These are phyloP conservation scores for Eilema caniola DNA, from an alignment of 2,888 invertebrate genomes.

Conservation along the genomic window DNA sequence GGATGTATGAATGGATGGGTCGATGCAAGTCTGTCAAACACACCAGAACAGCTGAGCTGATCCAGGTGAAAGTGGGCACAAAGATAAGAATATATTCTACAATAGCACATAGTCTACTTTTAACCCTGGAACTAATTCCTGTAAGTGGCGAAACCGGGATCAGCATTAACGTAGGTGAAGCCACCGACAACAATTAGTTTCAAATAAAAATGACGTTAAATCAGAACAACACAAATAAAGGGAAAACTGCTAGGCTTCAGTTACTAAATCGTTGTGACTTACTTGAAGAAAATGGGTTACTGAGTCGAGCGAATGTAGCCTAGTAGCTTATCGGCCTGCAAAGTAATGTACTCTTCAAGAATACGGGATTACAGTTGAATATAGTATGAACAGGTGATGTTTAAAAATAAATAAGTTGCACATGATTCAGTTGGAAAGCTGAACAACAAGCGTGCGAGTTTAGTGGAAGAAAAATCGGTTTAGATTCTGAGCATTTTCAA, in stretches of 20 bases:
- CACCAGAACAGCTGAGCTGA: background rate
- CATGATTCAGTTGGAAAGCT: constrained; percentile 10
- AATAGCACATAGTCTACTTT: background rate
- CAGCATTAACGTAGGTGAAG: background rate
- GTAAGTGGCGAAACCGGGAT: background rate
- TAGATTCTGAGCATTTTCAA: background rate
- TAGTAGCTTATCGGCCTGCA: constrained; percentile 8
- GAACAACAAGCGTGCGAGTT: constrained; percentile 4
- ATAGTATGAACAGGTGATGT: constrained; percentile 7
- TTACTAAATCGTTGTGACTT: constrained; percentile 27
- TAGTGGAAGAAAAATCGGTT: background rate
- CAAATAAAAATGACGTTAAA: constrained; percentile 6
- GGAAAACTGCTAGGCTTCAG: constrained; percentile 31
- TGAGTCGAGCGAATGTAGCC: constrained; percentile 14
- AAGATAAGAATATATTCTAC: too few species aligned
- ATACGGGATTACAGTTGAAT: background rate
- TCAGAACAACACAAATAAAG: constrained; percentile 5
- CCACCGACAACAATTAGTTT: background rate
- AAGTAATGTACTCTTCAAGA: background rate
- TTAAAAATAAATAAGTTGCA: constrained; percentile 20
- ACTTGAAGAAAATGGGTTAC: constrained; percentile 31
- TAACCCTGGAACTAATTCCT: background rate
- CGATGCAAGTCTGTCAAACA: too few species aligned
- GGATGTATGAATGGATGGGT: too few species aligned
- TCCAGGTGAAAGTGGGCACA: background rate